Conservation (phyloP, 2,888 invertebrate genomes). For the Phaedon cochleariae region DNA sequence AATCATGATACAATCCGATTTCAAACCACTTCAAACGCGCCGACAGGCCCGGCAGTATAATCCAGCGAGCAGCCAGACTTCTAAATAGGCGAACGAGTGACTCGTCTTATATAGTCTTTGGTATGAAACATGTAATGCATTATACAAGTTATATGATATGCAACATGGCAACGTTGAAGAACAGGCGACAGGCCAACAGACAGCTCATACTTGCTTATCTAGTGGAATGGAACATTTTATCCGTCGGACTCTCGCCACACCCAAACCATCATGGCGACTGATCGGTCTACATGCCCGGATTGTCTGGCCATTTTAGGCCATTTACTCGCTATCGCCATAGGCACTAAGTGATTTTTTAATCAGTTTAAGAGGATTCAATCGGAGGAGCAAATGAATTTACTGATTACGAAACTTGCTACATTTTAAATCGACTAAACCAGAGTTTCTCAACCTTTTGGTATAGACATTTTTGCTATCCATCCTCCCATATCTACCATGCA, state of each 20-base stretch:
- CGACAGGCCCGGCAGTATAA: too few relatives aligned
- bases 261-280: conserved; percentile 7
- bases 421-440: background rate
- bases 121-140: too few relatives aligned
- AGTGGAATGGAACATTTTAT: conserved; percentile 27
- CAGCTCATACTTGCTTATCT: background rate
- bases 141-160: background rate
- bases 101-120: too few relatives aligned
- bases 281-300: background rate
- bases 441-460: too few relatives aligned
- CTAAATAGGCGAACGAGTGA: too few relatives aligned
- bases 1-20: too few relatives aligned
- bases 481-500: too few relatives aligned
- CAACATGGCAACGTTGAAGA: background rate
- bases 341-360: background rate
- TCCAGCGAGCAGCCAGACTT: too few relatives aligned
- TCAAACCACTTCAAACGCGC: too few relatives aligned
- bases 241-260: conserved; percentile 27
- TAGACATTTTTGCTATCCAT: too few relatives aligned
- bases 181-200: background rate
- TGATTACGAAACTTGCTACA: background rate
- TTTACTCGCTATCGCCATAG: background rate
- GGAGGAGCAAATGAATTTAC: background rate
- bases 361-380: background rate
- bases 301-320: background rate